Evolutionary conservation across 2,113 vertebrate species (phyloP).

Genomic region (Rhinoderma darwinii): DNA sequence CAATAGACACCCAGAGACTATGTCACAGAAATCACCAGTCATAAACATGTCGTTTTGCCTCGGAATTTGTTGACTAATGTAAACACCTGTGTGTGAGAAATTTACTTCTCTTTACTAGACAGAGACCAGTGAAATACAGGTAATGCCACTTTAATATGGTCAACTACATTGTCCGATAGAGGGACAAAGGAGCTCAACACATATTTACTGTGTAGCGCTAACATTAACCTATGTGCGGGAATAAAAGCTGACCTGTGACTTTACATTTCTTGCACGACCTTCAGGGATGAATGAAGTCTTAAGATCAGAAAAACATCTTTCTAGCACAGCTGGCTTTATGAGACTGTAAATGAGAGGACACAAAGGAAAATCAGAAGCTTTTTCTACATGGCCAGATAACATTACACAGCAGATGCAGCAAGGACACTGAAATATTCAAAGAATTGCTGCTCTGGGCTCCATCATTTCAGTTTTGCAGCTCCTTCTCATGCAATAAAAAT

Average conservation of each 20-base stretch:
- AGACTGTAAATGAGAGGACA: slow-evolving; percentile 73
- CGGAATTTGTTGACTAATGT: too few species aligned
- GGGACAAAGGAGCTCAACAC: neutral
- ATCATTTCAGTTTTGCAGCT: slow-evolving; percentile 4
- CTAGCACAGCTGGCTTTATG: slow-evolving; percentile 73
- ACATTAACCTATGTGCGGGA: neutral
- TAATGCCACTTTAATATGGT: neutral
- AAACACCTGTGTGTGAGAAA: too few species aligned
- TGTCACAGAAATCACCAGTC: neutral
- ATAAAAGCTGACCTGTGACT: slow-evolving; percentile 80
- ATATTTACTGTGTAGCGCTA: neutral
- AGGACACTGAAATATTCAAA: slow-evolving; percentile 24
- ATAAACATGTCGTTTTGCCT: neutral
- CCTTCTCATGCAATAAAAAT: slow-evolving; percentile 15
- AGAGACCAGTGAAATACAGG: neutral
- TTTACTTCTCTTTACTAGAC: neutral
- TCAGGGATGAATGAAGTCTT: slow-evolving; percentile 70
- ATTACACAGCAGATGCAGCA: slow-evolving; percentile 42
- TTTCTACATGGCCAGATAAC: neutral
- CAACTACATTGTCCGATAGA: slow-evolving; percentile 7
- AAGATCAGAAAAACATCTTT: slow-evolving; percentile 80
- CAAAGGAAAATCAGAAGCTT: slow-evolving; percentile 31
- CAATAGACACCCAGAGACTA: too few species aligned
- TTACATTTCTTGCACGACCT: slow-evolving; percentile 74
- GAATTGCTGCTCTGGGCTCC: slow-evolving; percentile 21